Conservation (phyloP, 1,140 invertebrate species). For the Temnothorax curvispinosus region DNA sequence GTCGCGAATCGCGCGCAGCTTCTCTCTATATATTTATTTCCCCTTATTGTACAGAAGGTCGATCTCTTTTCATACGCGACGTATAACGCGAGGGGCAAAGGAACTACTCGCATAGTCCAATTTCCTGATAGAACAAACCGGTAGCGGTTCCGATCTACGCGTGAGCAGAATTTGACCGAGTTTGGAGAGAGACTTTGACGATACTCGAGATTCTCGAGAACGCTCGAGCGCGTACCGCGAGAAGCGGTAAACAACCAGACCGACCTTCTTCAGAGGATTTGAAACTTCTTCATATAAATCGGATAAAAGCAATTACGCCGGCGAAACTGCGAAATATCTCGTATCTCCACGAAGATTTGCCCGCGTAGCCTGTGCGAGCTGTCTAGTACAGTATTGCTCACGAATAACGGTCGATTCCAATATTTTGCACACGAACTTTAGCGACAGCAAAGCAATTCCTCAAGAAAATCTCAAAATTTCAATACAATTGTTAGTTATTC, state of each 20-base stretch:
- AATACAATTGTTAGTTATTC: neutral
- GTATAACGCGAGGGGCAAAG: constrained; percentile 33
- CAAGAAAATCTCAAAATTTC: neutral
- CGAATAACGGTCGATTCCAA: constrained; percentile 7
- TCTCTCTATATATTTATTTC: constrained; percentile 47
- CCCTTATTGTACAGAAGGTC: constrained; percentile 53
- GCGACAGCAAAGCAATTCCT: neutral
- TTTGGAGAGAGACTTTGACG: constrained; percentile 9
- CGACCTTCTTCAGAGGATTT: too few species aligned
- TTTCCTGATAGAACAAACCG: constrained; percentile 56
- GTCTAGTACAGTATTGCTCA: constrained; percentile 38
- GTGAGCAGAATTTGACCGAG: constrained; percentile 53
- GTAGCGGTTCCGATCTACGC: constrained; percentile 47
- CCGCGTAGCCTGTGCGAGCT: neutral
- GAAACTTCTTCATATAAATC: constrained; percentile 64
- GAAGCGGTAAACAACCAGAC: constrained; percentile 55
- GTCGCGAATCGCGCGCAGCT: constrained; percentile 22
- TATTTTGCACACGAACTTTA: neutral
- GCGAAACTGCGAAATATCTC: constrained; percentile 57
- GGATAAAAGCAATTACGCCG: constrained; percentile 60
- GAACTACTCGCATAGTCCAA: constrained; percentile 33
- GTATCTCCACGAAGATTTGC: constrained; percentile 54
- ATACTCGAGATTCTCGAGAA: neutral
- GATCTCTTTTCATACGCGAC: constrained; percentile 33
- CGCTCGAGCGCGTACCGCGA: constrained; percentile 11